phyloP scores from a whole-genome alignment of 2,888 invertebrate genomes.

The Linyphia triangularis region DNA sequence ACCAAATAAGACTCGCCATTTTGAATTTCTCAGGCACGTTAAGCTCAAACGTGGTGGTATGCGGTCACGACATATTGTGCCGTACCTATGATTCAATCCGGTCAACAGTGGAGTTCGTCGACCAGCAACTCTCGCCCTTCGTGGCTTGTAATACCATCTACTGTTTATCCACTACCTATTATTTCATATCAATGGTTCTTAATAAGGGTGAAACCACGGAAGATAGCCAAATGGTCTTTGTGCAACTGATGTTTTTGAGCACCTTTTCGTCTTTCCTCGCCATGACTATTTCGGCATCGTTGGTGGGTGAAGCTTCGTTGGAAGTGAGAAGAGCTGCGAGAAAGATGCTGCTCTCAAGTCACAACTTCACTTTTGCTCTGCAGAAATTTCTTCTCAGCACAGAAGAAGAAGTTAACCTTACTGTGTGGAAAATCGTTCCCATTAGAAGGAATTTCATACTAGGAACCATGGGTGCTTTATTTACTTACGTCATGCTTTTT shows the following conservation, averaged over 20 bases:
- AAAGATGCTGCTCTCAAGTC: not conserved
- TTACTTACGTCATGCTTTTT: not conserved
- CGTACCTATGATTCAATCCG: not conserved
- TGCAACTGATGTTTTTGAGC: no score
- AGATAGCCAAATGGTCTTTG: no score
- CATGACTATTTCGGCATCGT: no score
- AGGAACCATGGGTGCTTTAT: not conserved
- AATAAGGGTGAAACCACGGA: no score
- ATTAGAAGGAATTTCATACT: not conserved
- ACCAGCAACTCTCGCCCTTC: no score
- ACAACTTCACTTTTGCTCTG: no score
- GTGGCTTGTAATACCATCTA: no score
- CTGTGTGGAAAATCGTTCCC: not conserved
- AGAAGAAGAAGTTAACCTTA: not conserved
- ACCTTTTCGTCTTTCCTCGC: no score
- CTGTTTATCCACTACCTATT: no score
- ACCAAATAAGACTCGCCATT: not conserved
- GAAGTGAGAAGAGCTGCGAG: not conserved
- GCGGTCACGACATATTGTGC: not conserved
- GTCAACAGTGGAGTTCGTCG: not conserved
- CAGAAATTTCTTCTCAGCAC: not conserved
- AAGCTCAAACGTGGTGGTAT: no score
- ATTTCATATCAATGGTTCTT: no score
- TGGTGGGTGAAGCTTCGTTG: not conserved
- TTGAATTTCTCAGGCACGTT: not conserved